These are phyloP conservation scores for Vandiemenella viatica DNA, from an alignment of 2,888 invertebrate genomes.

Conservation along the genomic window DNA sequence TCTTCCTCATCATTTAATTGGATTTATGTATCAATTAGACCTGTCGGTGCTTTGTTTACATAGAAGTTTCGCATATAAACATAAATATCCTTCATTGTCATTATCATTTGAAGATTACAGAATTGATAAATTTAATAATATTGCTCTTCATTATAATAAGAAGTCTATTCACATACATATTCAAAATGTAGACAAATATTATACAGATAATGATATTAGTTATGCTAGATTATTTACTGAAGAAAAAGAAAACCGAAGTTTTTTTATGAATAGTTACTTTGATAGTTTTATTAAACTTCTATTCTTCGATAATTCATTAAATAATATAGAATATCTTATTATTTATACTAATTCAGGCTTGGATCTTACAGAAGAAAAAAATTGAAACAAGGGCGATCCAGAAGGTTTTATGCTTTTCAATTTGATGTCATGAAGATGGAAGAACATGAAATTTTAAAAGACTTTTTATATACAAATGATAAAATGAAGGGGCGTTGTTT, in stretches of 20 bases:
- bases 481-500: no score
- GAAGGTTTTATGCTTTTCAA: slow-evolving; percentile 12
- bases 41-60: slow-evolving; percentile 19
- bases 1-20: slow-evolving; percentile 19
- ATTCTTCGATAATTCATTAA: slow-evolving; percentile 15
- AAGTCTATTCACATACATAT: not conserved
- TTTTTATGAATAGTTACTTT: not conserved
- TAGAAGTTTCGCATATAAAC: slow-evolving; percentile 18
- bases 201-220: slow-evolving; percentile 17
- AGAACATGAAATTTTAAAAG: not conserved
- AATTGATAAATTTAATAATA: not conserved
- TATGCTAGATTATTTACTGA: slow-evolving; percentile 9
- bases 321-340: slow-evolving; percentile 19
- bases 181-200: slow-evolving; percentile 10
- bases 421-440: slow-evolving; percentile 12
- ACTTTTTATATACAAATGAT: no score
- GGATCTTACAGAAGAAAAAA: slow-evolving; percentile 18
- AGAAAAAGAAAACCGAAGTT: not conserved
- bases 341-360: slow-evolving; percentile 20
- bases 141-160: not conserved
- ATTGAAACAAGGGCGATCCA: slow-evolving; percentile 15
- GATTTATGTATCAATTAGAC: slow-evolving; percentile 20
- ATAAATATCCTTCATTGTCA: slow-evolving; percentile 21
- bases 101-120: slow-evolving; percentile 16
- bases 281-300: slow-evolving; percentile 19